Base-by-base conservation (phyloP, 2,797 vertebrate genomes). In the Chaunax sp. region DNA sequence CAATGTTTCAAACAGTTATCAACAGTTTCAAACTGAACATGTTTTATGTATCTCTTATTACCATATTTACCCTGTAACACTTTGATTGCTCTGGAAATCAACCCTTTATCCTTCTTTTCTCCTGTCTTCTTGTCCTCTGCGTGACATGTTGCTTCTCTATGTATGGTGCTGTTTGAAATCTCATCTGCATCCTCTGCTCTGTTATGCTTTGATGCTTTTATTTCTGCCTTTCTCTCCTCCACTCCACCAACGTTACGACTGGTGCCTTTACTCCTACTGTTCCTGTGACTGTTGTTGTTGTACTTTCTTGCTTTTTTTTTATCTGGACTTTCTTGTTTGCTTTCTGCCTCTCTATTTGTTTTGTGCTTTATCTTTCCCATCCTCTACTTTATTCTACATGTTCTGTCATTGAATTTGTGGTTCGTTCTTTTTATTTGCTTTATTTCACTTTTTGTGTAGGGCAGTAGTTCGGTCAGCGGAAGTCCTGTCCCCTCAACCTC, bases 391-490 rank as follows among this genome's bases (percentile, higher is more conserved):
- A 81, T 55, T 87, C 84, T 77, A 78, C 82, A 71, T 82, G 87
- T 94, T 90, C 90, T 92, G 93, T 93, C 81, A 88, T 93, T 94
- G 94, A 93, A 95, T 94, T 92, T 91, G 94, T 95, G 92, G 95
- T 95, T 91, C 92, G 92, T 94, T 92, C 87, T 84, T 92, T 95
- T 94, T 93, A 94, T 94, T 94, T 94, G 94, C 93, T 94, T 95
- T 97, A 95, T 97, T 95, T 96, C 94, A 95, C 94, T 97, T 96
- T 97, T 96, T 90, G 94, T 97, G 95, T 96, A 98, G 96, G 96
- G 96, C 95, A 98, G 97, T 96, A 97, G 97, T 96, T 98, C 97
- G 83, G 96, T 98, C 91, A 97, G 96, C 84, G 96, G 96, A 91
- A 98, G 97, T 89, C 97, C 97, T 33, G 96, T 95, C 89, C 97